Evolutionary conservation across 2,113 vertebrate genomes (phyloP).

Genomic region (Gila orcuttii): DNA sequence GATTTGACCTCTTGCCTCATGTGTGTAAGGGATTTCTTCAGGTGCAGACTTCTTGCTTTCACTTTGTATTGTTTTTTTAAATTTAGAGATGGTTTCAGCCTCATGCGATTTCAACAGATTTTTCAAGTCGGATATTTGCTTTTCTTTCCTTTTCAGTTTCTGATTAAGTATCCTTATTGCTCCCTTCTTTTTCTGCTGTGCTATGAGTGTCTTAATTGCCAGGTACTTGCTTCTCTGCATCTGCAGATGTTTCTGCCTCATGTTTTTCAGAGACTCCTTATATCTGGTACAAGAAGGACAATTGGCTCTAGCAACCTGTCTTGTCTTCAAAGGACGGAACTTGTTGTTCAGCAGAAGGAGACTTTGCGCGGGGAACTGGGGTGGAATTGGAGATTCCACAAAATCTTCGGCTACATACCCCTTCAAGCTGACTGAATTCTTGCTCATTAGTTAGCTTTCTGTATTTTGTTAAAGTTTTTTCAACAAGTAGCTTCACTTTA

Average conservation of each 20-base stretch:
- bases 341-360: neutral
- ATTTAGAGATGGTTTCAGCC: conserved; percentile 7
- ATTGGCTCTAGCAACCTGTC: conserved; percentile 14
- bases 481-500: no score
- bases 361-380: neutral
- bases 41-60: neutral
- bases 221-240: conserved; percentile 33
- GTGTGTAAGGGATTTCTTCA: conserved; percentile 12
- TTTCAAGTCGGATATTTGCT: conserved; percentile 28
- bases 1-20: neutral
- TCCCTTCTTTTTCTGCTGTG: conserved; percentile 11
- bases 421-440: conserved; percentile 4
- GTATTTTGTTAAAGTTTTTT: neutral
- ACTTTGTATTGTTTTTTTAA: neutral
- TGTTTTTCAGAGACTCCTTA: conserved; percentile 29
- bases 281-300: conserved; percentile 29
- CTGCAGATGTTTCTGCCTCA: conserved; percentile 27
- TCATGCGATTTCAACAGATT: conserved; percentile 18
- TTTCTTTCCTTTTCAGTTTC: conserved; percentile 34
- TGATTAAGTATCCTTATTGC: conserved; percentile 18
- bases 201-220: conserved; percentile 4
- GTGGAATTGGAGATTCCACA: neutral
- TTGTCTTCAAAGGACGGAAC: conserved; percentile 19
- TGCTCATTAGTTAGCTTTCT: conserved; percentile 9
- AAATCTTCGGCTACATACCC: neutral